These are phyloP conservation scores for Oenanthe melanoleuca DNA, from an alignment of 2,113 vertebrate genomes.

Conservation along the genomic window DNA sequence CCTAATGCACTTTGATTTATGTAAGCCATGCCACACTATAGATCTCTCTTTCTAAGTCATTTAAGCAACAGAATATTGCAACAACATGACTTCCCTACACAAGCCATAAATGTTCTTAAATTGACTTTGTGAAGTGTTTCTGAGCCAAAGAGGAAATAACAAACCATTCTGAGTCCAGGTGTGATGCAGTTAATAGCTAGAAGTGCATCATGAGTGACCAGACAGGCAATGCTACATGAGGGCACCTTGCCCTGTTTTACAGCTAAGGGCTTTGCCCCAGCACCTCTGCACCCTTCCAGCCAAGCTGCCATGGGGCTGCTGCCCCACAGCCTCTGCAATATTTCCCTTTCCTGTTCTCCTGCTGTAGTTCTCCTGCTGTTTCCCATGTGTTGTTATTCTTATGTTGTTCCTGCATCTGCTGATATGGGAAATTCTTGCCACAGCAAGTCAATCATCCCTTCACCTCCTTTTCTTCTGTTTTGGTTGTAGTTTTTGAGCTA, in stretches of 20 bases:
- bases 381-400: neutral
- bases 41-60: neutral
- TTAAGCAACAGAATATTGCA: neutral
- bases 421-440: neutral
- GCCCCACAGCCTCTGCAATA: neutral
- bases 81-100: neutral
- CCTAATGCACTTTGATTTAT: neutral
- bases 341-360: neutral
- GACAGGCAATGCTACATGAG: neutral
- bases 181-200: neutral
- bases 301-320: neutral
- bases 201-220: neutral
- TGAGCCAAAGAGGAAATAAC: neutral
- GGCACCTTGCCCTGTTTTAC: neutral
- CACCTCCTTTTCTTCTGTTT: neutral
- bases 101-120: neutral
- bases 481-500: neutral
- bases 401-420: neutral
- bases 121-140: neutral
- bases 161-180: neutral
- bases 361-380: neutral
- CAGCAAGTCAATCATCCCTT: neutral
- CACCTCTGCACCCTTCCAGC: neutral
- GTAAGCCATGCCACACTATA: neutral
- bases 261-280: accelerated